phyloP scores from a whole-genome alignment of 2,113 vertebrate genomes.

The Hippocampus comes region DNA sequence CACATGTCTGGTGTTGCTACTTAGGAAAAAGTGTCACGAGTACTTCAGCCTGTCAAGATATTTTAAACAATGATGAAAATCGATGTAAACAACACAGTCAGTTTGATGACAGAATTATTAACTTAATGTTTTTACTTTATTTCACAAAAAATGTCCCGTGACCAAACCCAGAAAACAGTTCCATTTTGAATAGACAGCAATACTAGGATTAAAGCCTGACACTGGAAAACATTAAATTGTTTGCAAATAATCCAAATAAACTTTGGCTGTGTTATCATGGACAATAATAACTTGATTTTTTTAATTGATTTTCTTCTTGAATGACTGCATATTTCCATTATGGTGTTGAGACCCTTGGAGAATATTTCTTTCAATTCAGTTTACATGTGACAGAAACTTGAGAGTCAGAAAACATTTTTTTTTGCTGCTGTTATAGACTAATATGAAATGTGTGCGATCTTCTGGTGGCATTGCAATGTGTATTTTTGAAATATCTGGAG shows the following conservation, averaged over 20 bases:
- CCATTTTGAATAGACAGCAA: conserved; percentile 1
- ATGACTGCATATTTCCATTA: not conserved
- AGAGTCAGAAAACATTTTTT: not conserved
- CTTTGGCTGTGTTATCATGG: not conserved
- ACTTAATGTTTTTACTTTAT: too few species aligned
- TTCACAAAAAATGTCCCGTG: too few species aligned
- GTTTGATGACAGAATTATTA: too few species aligned
- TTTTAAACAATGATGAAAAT: not conserved
- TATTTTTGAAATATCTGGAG: too few species aligned
- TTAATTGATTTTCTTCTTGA: not conserved
- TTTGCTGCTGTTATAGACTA: not conserved
- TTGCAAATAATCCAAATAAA: not conserved
- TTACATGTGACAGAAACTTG: not conserved
- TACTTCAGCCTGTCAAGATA: conserved; percentile 25
- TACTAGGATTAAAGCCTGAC: not conserved
- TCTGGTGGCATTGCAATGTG: too few species aligned
- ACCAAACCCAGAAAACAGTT: too few species aligned
- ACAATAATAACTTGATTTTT: not conserved
- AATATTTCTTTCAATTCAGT: not conserved
- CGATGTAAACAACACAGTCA: conserved; percentile 7
- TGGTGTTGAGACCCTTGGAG: not conserved
- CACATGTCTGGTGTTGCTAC: conserved; percentile 6
- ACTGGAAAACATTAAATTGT: not conserved
- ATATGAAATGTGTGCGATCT: too few species aligned
- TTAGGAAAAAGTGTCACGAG: not conserved